Conservation (phyloP, 2,888 invertebrate genomes). For the Syritta pipiens region DNA sequence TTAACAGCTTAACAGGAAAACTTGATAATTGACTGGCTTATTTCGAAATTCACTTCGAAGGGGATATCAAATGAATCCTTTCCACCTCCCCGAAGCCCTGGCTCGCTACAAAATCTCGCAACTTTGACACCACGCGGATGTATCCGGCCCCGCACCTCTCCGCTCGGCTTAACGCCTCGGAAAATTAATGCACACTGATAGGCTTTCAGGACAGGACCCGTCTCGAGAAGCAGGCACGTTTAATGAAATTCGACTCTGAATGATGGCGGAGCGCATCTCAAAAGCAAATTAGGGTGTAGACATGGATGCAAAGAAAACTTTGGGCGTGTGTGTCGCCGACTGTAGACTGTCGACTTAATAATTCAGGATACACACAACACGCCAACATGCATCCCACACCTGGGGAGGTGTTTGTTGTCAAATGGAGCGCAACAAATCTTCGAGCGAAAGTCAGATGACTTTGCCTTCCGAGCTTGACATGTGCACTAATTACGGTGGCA, state of each 20-base stretch:
- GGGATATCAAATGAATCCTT: slow-evolving; percentile 21
- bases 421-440: slow-evolving; percentile 37
- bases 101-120: slow-evolving; percentile 20
- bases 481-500: slow-evolving; percentile 70
- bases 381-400: neutral
- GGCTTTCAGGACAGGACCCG: slow-evolving; percentile 25
- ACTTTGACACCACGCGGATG: neutral
- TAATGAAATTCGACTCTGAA: slow-evolving; percentile 41
- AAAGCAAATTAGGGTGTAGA: slow-evolving; percentile 24
- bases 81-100: neutral
- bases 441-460: slow-evolving; percentile 48
- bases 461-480: slow-evolving; percentile 69
- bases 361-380: slow-evolving; percentile 38
- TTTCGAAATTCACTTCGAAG: slow-evolving; percentile 34
- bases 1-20: slow-evolving; percentile 28
- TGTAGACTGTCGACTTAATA: too few relatives aligned
- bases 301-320: slow-evolving; percentile 31
- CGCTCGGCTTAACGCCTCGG: slow-evolving; percentile 35
- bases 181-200: slow-evolving; percentile 47
- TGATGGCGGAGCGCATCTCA: slow-evolving; percentile 25
- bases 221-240: neutral
- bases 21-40: slow-evolving; percentile 46
- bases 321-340: slow-evolving; percentile 23
- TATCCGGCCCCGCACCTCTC: slow-evolving; percentile 18
- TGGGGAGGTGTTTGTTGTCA: slow-evolving; percentile 35